Percentiles rank a stretch among this genome's conserved stretches.
These are phyloP conservation scores for Drosophila ercepeae DNA, from an alignment of 1,140 invertebrate species.

Conservation along the genomic window DNA sequence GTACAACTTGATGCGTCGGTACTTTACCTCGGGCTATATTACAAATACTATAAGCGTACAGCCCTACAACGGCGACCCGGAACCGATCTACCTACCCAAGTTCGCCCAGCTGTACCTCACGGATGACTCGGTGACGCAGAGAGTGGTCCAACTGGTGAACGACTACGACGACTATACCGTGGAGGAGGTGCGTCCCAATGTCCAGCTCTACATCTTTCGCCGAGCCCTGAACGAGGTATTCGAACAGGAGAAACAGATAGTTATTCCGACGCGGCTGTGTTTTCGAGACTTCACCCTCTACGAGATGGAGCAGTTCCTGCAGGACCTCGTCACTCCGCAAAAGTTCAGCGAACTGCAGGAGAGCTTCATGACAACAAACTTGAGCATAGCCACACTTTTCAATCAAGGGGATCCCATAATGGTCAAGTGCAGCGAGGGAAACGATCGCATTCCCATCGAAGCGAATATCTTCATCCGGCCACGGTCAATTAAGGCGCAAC, in stretches of 20 bases:
- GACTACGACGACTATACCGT: constrained; percentile 54
- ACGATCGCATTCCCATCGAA: constrained; percentile 8
- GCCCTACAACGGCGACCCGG: constrained; percentile 13
- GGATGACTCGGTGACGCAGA: constrained; percentile 59
- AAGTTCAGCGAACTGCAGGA: constrained; percentile 30
- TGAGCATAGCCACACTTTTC: background rate
- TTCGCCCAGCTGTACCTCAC: constrained; percentile 63
- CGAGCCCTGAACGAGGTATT: constrained; percentile 52
- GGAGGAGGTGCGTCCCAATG: constrained; percentile 44
- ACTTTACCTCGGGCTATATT: constrained; percentile 59
- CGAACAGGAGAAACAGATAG: constrained; percentile 49
- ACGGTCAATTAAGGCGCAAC: constrained; percentile 53
- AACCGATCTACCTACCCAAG: constrained; percentile 47
- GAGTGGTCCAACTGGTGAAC: constrained; percentile 50
- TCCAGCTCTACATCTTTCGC: constrained; percentile 57
- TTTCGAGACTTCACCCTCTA: constrained; percentile 76
- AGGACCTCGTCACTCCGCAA: constrained; percentile 58
- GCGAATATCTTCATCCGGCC: constrained; percentile 61
- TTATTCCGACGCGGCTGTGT: constrained; percentile 64
- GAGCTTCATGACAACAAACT: background rate
- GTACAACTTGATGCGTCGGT: constrained; percentile 60
- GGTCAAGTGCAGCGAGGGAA: constrained; percentile 6
- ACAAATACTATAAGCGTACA: background rate
- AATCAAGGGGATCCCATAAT: background rate
- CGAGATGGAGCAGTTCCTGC: constrained; percentile 61